Percentiles rank a stretch among this genome's conserved stretches.
Conservation (phyloP, 2,888 invertebrate genomes). For the Hypercompe scribonia region DNA sequence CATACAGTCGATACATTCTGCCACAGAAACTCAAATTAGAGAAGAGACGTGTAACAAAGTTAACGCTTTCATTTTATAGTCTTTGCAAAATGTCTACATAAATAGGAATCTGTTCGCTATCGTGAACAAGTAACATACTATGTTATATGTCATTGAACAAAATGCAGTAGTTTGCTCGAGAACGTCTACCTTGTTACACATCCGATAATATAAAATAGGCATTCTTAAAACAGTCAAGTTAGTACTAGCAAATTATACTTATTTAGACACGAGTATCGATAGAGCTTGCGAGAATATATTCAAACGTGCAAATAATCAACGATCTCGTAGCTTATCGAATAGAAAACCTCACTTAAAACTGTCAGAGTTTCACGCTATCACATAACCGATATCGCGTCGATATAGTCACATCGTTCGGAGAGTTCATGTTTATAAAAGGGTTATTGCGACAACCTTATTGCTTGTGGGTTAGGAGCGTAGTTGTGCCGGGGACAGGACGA, state of each 20-base stretch:
- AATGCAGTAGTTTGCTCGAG: not conserved
- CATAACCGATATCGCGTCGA: conserved; percentile 64
- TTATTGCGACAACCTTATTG: conserved; percentile 74
- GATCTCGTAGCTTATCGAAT: conserved; percentile 67
- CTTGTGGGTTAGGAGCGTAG: conserved; percentile 85
- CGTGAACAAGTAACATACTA: conserved; percentile 17
- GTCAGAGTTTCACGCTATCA: conserved; percentile 68
- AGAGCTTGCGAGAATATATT: conserved; percentile 73
- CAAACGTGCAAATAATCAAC: conserved; percentile 81
- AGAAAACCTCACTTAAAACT: conserved; percentile 68
- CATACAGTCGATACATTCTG: conserved; percentile 45
- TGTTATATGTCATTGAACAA: conserved; percentile 11
- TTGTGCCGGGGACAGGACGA: conserved; percentile 89
- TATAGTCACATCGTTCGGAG: conserved; percentile 66
- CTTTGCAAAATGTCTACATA: conserved; percentile 17
- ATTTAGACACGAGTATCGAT: conserved; percentile 65
- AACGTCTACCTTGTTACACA: conserved; percentile 39
- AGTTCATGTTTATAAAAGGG: conserved; percentile 52
- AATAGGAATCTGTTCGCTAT: conserved; percentile 24
- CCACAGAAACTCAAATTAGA: conserved; percentile 41
- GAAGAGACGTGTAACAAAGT: conserved; percentile 35
- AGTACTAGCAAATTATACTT: conserved; percentile 69
- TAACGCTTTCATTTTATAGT: conserved; percentile 5
- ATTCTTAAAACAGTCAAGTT: conserved; percentile 52
- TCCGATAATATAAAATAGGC: conserved; percentile 42